A percentile compares a stretch with the other conserved stretches of the same genome.
Evolutionary conservation across 2,113 vertebrate genomes (phyloP).

Genomic region (Falcunculus frontatus): DNA sequence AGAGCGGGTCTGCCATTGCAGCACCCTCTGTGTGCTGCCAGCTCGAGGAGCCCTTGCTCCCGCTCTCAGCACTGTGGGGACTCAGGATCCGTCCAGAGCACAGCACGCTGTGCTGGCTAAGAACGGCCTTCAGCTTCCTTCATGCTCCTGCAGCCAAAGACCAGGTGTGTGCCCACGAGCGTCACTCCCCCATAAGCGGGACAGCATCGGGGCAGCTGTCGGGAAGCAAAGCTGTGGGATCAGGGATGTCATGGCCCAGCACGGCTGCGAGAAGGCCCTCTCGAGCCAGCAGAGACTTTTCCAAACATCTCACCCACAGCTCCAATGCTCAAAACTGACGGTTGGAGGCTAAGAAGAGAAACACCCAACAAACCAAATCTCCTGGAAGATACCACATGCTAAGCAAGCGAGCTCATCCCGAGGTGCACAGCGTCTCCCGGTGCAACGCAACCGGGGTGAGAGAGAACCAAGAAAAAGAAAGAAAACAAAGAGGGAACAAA

Average conservation of each 20-base stretch:
- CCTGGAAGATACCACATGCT: background rate
- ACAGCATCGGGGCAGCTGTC: accelerated
- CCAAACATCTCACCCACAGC: background rate
- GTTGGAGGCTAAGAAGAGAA: background rate
- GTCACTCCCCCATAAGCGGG: background rate
- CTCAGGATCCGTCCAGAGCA: background rate
- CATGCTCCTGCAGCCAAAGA: background rate
- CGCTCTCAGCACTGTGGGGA: accelerated
- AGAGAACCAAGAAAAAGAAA: background rate
- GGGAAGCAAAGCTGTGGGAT: background rate
- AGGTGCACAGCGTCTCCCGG: accelerated
- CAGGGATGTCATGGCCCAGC: background rate
- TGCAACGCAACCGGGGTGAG: accelerated
- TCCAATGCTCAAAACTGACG: accelerated
- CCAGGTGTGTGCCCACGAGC: accelerated
- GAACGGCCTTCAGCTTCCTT: background rate
- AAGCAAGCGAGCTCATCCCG: background rate
- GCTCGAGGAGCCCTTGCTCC: background rate
- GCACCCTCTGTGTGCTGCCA: accelerated
- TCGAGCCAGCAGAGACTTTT: background rate
- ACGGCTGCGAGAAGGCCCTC: accelerated
- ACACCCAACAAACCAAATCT: background rate
- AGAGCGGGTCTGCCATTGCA: accelerated
- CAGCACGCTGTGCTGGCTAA: accelerated
- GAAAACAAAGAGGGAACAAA: background rate